Percentiles rank a stretch among this genome's conserved stretches.
These are phyloP conservation scores for Zygaena filipendulae DNA, from an alignment of 2,888 invertebrate species.

Conservation along the genomic window DNA sequence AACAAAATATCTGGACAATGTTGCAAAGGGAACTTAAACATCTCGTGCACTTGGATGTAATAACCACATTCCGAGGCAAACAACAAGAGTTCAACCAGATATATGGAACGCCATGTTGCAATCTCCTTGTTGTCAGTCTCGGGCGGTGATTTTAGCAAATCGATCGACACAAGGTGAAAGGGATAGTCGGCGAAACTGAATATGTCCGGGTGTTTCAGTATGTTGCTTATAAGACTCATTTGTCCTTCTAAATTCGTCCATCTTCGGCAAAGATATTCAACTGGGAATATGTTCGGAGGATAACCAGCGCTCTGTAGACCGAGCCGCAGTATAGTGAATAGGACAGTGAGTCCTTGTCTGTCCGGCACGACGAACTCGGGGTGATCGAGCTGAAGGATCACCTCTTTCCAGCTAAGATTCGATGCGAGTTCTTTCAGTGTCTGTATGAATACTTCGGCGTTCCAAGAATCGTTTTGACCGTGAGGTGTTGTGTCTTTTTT, in stretches of 20 bases:
- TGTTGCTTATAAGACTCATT: slow-evolving; percentile 86
- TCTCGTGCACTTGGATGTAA: slow-evolving; percentile 83
- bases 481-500: slow-evolving; percentile 61
- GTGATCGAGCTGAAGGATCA: slow-evolving; percentile 91
- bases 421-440: slow-evolving; percentile 90
- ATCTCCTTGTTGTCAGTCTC: slow-evolving; percentile 96
- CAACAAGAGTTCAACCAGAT: slow-evolving; percentile 89
- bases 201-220: slow-evolving; percentile 91
- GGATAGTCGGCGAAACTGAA: slow-evolving; percentile 95
- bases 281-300: slow-evolving; percentile 80
- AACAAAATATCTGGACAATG: slow-evolving; percentile 96
- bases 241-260: slow-evolving; percentile 97
- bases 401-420: slow-evolving; percentile 92
- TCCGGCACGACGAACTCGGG: slow-evolving; percentile 90
- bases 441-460: slow-evolving; percentile 92
- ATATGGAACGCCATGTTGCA: slow-evolving; percentile 92
- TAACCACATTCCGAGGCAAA: slow-evolving; percentile 89
- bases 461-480: slow-evolving; percentile 78
- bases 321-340: slow-evolving; percentile 84
- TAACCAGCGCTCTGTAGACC: slow-evolving; percentile 83
- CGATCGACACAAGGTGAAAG: slow-evolving; percentile 86
- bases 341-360: slow-evolving; percentile 82
- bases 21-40: slow-evolving; percentile 91
- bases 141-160: slow-evolving; percentile 92
- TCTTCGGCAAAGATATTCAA: slow-evolving; percentile 88